These are phyloP conservation scores for Heliothis peltigera DNA, from an alignment of 2,888 invertebrate genomes.

Conservation along the genomic window DNA sequence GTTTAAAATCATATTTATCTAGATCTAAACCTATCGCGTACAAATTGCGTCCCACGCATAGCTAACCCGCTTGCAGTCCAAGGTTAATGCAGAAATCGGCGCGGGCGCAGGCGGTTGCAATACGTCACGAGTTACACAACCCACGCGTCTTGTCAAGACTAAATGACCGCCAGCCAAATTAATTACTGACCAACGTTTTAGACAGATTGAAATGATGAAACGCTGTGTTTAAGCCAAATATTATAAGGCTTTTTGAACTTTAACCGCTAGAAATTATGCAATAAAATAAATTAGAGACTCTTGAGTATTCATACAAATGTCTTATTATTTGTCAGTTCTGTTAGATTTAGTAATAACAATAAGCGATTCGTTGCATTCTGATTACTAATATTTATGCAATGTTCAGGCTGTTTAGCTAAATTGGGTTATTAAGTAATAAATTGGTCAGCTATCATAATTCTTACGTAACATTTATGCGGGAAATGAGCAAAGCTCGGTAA, in stretches of 20 bases:
- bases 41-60: slow-evolving; percentile 55
- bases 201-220: slow-evolving; percentile 66
- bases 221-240: slow-evolving; percentile 54
- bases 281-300: slow-evolving; percentile 27
- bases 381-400: slow-evolving; percentile 19
- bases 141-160: slow-evolving; percentile 71
- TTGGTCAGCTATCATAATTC: slow-evolving; percentile 28
- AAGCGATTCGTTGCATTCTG: slow-evolving; percentile 13
- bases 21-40: slow-evolving; percentile 36
- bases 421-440: slow-evolving; percentile 29
- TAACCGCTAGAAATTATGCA: slow-evolving; percentile 44
- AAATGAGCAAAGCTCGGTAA: slow-evolving; percentile 54
- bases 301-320: slow-evolving; percentile 5
- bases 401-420: slow-evolving; percentile 23
- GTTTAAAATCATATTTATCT: slow-evolving; percentile 18
- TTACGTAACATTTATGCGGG: slow-evolving; percentile 32
- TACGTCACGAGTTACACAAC: slow-evolving; percentile 75
- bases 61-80: slow-evolving; percentile 66
- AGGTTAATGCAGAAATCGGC: slow-evolving; percentile 76
- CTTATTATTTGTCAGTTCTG: slow-evolving; percentile 5
- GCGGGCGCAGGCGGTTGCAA: slow-evolving; percentile 71
- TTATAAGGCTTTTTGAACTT: slow-evolving; percentile 60
- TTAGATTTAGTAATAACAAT: slow-evolving; percentile 12
- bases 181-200: slow-evolving; percentile 69
- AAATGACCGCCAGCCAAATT: slow-evolving; percentile 71